phyloP scores from a whole-genome alignment of 2,888 invertebrate genomes.

The Protonemura montana region DNA sequence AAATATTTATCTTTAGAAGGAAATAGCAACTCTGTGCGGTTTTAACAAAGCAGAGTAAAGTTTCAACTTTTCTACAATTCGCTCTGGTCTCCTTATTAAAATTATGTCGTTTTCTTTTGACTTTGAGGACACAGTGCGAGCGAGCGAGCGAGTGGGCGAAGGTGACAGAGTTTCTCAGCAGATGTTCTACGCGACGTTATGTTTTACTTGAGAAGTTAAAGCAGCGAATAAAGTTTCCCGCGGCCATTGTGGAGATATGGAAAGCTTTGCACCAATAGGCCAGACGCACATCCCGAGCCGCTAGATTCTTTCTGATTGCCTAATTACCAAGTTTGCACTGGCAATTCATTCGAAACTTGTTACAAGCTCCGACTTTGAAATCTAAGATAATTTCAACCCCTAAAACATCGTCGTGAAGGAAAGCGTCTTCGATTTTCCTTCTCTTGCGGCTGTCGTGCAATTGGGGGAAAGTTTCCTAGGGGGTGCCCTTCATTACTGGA shows the following conservation, averaged over 20 bases:
- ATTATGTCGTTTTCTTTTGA: background rate
- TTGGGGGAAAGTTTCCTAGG: background rate
- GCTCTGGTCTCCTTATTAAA: background rate
- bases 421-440: constrained; percentile 1
- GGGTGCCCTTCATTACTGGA: background rate
- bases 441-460: background rate
- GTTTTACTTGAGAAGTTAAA: background rate
- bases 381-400: background rate
- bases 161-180: background rate
- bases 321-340: background rate
- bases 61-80: background rate
- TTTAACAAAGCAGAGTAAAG: background rate
- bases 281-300: background rate
- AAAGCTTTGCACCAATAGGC: background rate
- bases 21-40: background rate
- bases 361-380: background rate
- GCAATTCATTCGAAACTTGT: background rate
- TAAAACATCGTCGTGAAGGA: background rate
- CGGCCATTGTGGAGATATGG: background rate
- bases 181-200: background rate
- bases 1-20: background rate
- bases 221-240: background rate
- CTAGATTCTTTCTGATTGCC: background rate
- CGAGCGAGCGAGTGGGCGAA: background rate
- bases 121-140: background rate